phyloP scores from a whole-genome alignment of 2,113 vertebrate species.

The Chlamydotis undulata region DNA sequence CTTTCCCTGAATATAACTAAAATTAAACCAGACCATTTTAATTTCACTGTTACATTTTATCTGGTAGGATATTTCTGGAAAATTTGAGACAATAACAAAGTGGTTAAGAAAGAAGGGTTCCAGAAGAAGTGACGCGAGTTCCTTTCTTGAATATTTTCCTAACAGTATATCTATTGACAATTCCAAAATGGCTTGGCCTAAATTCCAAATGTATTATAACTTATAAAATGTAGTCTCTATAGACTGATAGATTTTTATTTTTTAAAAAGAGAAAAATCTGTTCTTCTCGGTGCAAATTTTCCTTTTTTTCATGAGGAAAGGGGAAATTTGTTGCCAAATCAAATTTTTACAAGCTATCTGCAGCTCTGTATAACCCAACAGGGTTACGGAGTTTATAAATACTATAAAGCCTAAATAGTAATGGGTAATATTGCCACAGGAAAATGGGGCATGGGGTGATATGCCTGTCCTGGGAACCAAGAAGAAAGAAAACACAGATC shows the following conservation, averaged over 20 bases:
- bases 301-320: background rate
- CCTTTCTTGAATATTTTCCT: background rate
- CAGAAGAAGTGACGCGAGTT: background rate
- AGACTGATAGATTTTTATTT: background rate
- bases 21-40: background rate
- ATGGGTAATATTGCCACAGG: background rate
- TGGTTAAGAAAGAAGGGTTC: background rate
- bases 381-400: background rate
- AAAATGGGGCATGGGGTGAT: background rate
- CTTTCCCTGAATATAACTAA: background rate
- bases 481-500: background rate
- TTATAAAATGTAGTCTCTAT: background rate
- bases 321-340: background rate
- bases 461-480: background rate
- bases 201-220: background rate
- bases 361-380: background rate
- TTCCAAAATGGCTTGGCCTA: background rate
- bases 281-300: background rate
- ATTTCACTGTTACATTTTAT: background rate
- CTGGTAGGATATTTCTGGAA: constrained; percentile 10
- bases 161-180: background rate
- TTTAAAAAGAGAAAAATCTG: background rate
- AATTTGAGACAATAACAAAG: background rate
- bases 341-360: background rate
- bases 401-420: background rate